These are phyloP conservation scores for Cheirogaleus major DNA, from an alignment of 2,797 vertebrate genomes.

Conservation along the genomic window DNA sequence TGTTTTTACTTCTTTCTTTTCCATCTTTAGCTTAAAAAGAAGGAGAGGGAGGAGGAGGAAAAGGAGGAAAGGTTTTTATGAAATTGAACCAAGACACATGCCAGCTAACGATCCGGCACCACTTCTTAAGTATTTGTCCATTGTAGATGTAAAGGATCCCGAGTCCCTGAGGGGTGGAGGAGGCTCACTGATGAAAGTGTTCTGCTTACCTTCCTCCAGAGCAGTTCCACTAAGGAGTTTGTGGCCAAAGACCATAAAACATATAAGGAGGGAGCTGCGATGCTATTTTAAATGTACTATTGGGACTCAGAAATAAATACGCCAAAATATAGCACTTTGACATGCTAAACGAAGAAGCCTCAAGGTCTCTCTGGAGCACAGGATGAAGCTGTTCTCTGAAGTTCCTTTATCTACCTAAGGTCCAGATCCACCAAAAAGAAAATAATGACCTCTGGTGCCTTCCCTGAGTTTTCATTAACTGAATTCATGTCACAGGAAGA, in stretches of 20 bases:
- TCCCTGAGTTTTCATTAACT: background rate
- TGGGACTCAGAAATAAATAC: no score
- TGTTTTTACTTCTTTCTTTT: background rate
- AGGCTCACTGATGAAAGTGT: background rate
- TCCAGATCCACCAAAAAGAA: background rate
- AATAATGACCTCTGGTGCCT: background rate
- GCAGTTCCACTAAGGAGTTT: background rate
- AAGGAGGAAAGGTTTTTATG: background rate
- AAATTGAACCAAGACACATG: background rate
- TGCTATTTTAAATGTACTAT: background rate
- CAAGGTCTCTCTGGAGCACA: background rate
- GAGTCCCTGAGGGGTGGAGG: background rate
- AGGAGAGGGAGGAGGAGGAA: background rate
- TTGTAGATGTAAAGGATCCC: background rate
- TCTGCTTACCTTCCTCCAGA: background rate
- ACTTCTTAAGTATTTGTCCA: background rate
- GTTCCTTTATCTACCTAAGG: background rate
- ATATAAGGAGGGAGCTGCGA: background rate
- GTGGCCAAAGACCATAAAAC: background rate
- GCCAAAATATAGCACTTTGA: no score
- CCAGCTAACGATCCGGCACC: background rate
- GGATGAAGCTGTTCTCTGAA: background rate
- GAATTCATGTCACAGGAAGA: background rate
- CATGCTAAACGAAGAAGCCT: background rate
- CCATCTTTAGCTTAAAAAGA: background rate